Percentiles rank a stretch among this genome's conserved stretches.
Conservation (phyloP, 1,140 invertebrate genomes). For the Calosoma granatense region DNA sequence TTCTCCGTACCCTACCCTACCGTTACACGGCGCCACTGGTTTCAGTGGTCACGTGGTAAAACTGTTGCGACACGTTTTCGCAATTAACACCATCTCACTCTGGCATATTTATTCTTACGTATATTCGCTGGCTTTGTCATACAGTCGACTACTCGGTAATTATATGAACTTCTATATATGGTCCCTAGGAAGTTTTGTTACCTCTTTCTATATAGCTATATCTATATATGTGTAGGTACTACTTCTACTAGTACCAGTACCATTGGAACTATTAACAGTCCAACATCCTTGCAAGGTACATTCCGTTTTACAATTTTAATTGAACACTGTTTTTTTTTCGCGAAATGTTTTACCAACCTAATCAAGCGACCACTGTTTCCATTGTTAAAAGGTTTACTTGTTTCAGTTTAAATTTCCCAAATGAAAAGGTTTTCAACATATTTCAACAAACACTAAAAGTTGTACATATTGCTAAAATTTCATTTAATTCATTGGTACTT, state of each 20-base stretch:
- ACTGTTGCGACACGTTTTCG: constrained; percentile 10
- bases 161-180: background rate
- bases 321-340: too few species aligned
- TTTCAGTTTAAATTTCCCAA: too few species aligned
- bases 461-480: too few species aligned
- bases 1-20: too few species aligned
- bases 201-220: background rate
- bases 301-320: background rate
- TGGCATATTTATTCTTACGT: background rate
- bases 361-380: too few species aligned
- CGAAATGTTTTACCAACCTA: too few species aligned
- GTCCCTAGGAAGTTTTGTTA: background rate
- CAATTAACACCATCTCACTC: constrained; percentile 4
- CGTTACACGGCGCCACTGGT: background rate
- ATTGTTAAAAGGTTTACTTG: too few species aligned
- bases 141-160: background rate
- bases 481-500: too few species aligned
- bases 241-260: too few species aligned
- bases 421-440: too few species aligned
- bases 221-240: too few species aligned
- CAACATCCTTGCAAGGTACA: background rate
- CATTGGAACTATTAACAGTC: background rate
- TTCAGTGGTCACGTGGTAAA: constrained; percentile 12
- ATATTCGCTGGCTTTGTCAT: background rate
- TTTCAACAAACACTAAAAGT: too few species aligned